Conservation (phyloP, 92 coral and sea anemone genomes). For the Pocillopora grandis region DNA sequence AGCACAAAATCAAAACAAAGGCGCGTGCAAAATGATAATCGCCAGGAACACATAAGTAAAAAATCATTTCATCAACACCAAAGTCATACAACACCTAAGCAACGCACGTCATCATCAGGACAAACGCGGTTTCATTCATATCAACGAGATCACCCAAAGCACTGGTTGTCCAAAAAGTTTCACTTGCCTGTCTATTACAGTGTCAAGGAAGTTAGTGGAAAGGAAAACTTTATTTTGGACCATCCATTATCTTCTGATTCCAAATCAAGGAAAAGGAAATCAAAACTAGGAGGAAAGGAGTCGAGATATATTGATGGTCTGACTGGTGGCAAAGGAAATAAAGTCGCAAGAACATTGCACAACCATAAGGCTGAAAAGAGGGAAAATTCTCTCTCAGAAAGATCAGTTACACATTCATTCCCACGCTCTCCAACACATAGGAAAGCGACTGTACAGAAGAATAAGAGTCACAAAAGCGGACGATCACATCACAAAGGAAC, state of each 20-base stretch:
- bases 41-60: neutral
- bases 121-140: neutral
- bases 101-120: neutral
- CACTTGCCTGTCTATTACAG: neutral
- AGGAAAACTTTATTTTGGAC: neutral
- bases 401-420: neutral
- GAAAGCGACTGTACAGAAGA: neutral
- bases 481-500: neutral
- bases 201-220: constrained; percentile 4
- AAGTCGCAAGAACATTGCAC: neutral
- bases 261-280: neutral
- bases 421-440: neutral
- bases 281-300: neutral
- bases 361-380: no score
- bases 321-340: neutral
- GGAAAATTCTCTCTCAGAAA: neutral
- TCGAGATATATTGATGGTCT: neutral
- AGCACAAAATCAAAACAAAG: neutral
- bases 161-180: neutral
- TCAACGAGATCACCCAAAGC: neutral
- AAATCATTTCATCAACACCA: neutral
- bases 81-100: neutral
- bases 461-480: neutral
- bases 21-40: neutral
- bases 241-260: neutral